Evolutionary conservation across 1,140 invertebrate genomes (phyloP), one percentile per base, ranked within the genome.

Genomic region (Drosophila jambulina): DNA sequence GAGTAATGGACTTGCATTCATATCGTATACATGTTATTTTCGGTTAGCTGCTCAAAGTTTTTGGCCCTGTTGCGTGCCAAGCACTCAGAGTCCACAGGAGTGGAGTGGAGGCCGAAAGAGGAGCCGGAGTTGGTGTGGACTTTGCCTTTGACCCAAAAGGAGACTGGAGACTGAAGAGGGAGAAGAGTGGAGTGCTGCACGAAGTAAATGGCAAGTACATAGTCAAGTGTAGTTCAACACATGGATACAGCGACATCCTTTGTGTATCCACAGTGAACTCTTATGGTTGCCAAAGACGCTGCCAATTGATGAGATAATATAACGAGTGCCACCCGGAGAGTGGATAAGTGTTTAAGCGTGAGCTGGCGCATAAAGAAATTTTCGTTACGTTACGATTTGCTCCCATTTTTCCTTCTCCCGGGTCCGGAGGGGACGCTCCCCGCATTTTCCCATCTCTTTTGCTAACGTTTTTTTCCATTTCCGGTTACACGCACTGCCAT

Each of bases 331-430:
- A 77, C 62, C 69, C 76, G 61, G 58, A 84, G 78, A 90, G 81
- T 90, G 85, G 85, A 85, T 90, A 90, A 90, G 85, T 90, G 85
- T 90, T 90, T 90, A 90, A 90, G 85, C 85, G 81, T 85, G 81
- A 90, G 81, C 48, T 90, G 75, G 54, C 62, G 51, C 75, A 85
- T 88, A 88, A 90, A 88, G 80, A 90, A 88, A 80, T 90, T 78
- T 88, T 88, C 69, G 77, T 80, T 84, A 72, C 45, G 53, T 80
- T 84, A 72, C 67, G 53, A 72, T 72, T 49, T 57, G 51, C 21
- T 67, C 34, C 42, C 74, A 38, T 65, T 68, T 75, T 54, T 25
- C 59, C 45, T 29, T 32, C 48, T 5, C n/a, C 21, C 9, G 7
- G 45, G 23, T 48, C 23, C 23, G 15, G 23, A 48, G 46, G 23